Percentiles rank a stretch among this genome's conserved stretches.
phyloP scores from a whole-genome alignment of 2,888 invertebrate species.

The Drosophila hamatofila region DNA sequence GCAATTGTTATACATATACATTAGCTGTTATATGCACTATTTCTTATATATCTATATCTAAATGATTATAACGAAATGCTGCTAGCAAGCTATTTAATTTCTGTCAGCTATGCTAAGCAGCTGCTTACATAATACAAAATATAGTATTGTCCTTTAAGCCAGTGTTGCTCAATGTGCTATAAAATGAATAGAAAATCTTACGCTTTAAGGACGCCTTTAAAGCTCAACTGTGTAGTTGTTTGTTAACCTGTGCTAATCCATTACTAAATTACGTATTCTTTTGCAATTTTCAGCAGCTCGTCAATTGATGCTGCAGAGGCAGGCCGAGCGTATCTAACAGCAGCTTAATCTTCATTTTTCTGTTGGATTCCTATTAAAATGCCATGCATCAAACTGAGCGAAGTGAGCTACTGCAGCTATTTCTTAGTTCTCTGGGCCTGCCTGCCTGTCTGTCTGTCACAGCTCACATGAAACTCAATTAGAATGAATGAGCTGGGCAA shows the following conservation, averaged over 20 bases:
- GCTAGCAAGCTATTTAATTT: too few relatives aligned
- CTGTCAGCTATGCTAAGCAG: neutral
- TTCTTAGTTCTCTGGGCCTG: constrained; percentile 1
- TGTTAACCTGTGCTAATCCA: neutral
- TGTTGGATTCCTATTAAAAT: constrained; percentile 66
- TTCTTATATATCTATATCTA: too few relatives aligned
- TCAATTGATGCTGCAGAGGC: neutral
- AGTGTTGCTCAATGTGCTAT: constrained; percentile 3
- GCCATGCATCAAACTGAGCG: constrained; percentile 69
- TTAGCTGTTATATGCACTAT: too few relatives aligned
- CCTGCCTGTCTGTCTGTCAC: constrained; percentile 28
- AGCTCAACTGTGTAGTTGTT: neutral
- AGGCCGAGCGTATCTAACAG: constrained; percentile 30
- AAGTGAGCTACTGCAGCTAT: constrained; percentile 7
- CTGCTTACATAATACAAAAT: neutral
- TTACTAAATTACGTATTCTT: constrained; percentile 7
- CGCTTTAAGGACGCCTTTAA: neutral
- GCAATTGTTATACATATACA: too few relatives aligned
- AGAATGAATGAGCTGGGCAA: constrained; percentile 59
- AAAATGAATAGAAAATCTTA: neutral
- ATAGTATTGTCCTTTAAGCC: neutral
- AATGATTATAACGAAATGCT: too few relatives aligned
- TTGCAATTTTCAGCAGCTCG: constrained; percentile 10
- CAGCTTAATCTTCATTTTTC: constrained; percentile 71
- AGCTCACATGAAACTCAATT: constrained; percentile 61